These are phyloP conservation scores for Nerophis lumbriciformis DNA, from an alignment of 2,113 vertebrate species.

Conservation along the genomic window DNA sequence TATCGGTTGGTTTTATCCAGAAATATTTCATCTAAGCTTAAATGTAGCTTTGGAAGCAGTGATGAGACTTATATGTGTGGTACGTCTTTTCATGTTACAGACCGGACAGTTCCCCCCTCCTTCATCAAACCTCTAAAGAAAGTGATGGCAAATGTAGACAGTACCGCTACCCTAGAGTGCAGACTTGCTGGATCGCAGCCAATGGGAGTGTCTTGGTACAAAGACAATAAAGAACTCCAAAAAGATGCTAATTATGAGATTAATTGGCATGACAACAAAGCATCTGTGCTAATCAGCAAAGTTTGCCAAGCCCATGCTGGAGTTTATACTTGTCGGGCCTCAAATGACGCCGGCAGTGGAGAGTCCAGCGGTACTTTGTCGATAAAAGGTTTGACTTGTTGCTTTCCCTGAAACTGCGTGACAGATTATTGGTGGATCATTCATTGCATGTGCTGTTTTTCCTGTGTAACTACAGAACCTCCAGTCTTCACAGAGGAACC, in stretches of 20 bases:
- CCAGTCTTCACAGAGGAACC: conserved; percentile 81
- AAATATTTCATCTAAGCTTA: neutral
- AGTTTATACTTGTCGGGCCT: conserved; percentile 83
- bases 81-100: conserved; percentile 68
- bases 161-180: conserved; percentile 78
- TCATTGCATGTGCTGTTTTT: conserved; percentile 44
- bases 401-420: neutral
- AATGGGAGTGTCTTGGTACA: conserved; percentile 86
- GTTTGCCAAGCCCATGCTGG: conserved; percentile 79
- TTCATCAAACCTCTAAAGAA: conserved; percentile 89
- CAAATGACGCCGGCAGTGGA: conserved; percentile 83
- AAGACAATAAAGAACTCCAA: conserved; percentile 78
- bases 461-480: conserved; percentile 79
- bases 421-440: conserved; percentile 4
- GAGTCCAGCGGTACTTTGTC: conserved; percentile 81
- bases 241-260: conserved; percentile 73
- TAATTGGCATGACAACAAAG: conserved; percentile 81
- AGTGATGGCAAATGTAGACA: conserved; percentile 72
- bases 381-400: conserved; percentile 83
- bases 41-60: too few relatives aligned
- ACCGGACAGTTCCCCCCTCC: conserved; percentile 86
- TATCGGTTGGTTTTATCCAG: conserved; percentile 78
- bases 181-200: conserved; percentile 90
- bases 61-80: conserved; percentile 11
- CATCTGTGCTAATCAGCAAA: conserved; percentile 75